A percentile compares a stretch with the other conserved stretches of the same genome.
Evolutionary conservation across 2,888 invertebrate species (phyloP).

Genomic region (Chloroclysta siterata): DNA sequence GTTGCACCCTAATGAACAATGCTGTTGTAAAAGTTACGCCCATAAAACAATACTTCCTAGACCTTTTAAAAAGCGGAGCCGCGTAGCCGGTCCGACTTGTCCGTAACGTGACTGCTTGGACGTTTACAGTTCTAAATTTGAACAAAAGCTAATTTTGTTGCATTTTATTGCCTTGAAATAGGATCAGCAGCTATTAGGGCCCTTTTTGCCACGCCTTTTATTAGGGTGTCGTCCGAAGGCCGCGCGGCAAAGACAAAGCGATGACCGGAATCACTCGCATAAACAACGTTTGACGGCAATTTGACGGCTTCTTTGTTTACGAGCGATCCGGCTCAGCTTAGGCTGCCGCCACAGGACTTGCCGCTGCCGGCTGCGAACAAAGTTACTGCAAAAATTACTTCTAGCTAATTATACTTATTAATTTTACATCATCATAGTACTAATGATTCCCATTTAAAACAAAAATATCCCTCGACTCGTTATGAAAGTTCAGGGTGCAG

Average conservation of each 20-base stretch:
- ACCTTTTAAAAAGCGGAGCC: slow-evolving; percentile 43
- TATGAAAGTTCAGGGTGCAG: too few relatives aligned
- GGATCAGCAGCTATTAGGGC: slow-evolving; percentile 79
- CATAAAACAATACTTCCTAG: slow-evolving; percentile 66
- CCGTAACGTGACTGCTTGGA: slow-evolving; percentile 60
- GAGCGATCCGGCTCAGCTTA: slow-evolving; percentile 49
- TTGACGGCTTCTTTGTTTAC: slow-evolving; percentile 79
- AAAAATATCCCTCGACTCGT: too few relatives aligned
- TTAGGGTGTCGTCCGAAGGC: slow-evolving; percentile 83
- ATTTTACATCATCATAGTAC: too few relatives aligned
- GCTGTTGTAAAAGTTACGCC: slow-evolving; percentile 58
- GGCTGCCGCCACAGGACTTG: slow-evolving; percentile 33
- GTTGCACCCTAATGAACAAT: slow-evolving; percentile 56
- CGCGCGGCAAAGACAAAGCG: slow-evolving; percentile 80
- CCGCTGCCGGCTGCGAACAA: slow-evolving; percentile 20
- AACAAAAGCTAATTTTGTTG: slow-evolving; percentile 84
- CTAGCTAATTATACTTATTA: neutral
- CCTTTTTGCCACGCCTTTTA: slow-evolving; percentile 83
- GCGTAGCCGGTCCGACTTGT: slow-evolving; percentile 56
- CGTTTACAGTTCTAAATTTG: slow-evolving; percentile 70
- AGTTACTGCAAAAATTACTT: neutral
- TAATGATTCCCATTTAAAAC: too few relatives aligned
- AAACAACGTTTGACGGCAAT: slow-evolving; percentile 79
- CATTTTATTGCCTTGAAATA: slow-evolving; percentile 82
- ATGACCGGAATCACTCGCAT: slow-evolving; percentile 77